Base-by-base conservation (phyloP, 2,797 vertebrate species). In the Hydrocynus forskahlii region DNA sequence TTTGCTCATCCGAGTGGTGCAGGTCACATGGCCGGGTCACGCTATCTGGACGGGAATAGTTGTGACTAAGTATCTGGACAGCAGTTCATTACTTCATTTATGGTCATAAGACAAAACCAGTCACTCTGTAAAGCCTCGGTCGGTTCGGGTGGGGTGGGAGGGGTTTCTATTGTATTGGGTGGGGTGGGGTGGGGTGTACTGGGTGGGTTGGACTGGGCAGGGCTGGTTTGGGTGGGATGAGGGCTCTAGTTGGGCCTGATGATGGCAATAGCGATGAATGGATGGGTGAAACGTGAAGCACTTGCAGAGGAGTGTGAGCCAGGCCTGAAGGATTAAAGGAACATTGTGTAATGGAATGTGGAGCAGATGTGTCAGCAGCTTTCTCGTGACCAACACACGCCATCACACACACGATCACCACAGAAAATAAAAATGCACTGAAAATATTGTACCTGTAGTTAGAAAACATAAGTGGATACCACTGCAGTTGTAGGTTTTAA, bases 291-390 rank as follows among this genome's bases (percentile, higher is more conserved):
- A 70, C 57, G 52, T 35, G 57, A 77, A 54, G 55, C 62, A 73
- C 78, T 77, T 59, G 80, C 50, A 21, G 54, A 50, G 62, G 55
- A 78, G 62, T 70, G 67, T 74, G 40, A 84, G 81, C 57, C 29
- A n/a, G 59, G n/a, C 25, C 63, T 59, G 68, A 74, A 64, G 66
- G 76, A 72, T 57, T 23, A 67, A 76, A 35, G 74, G 70, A 60
- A 73, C 63, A 66, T 73, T 70, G 69, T 75, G 75, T 79, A 79
- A 83, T 38, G 5, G 67, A 80, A 85, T 73, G 55, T 69, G 64
- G 23, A 76, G 67, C 76, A 72, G 64, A 80, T 78, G 69, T 60
- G 64, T 81, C 77, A 68, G 68, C 52, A 6, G 75, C 63, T 19
- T 25, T 66, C 10, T 69, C 62, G 6, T 7, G 43, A 75, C 40